Base-by-base conservation (phyloP, 2,888 invertebrate species). In the Agrenia bidenticulata region DNA sequence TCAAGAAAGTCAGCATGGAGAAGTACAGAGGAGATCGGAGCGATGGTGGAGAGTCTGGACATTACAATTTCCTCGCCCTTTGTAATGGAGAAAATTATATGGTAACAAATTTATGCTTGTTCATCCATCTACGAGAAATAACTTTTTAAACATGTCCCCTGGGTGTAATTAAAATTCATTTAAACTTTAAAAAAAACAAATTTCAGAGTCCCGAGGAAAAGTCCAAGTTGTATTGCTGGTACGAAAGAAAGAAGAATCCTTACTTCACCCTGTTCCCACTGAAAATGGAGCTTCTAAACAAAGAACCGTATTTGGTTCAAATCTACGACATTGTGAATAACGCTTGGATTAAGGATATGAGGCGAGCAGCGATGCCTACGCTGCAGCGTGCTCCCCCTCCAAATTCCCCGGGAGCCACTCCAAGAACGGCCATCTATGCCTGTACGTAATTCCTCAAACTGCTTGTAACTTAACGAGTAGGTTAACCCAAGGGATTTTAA, bases 341-440 rank as follows among this genome's bases (percentile, higher is more conserved):
- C 1, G 45, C 51, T 23, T 70, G 68, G 68, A 68, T 68, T 5
- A 63, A 58, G 32, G 70, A 72, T 32, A 63, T 72, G 66, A 67
- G 64, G 41, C 64, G 61, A 13, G 67, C 68, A 49, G 72, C 72
- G 23, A 72, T 70, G 70, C 72, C 72, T 0, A 74, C 73, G 15
- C 45, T 76, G 17, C 72, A 75, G 66, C 21, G 74, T 23, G 75
- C 76, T 1, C 76, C 71, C 11, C 63, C 67, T 7, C 65, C 67
- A 60, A 70, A 67, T 41, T 45, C 66, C 54, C 72, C 69, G 41
- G 69, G 69, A 15, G 67, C 67, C 17, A 72, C 76, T 26, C 74
- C 74, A n/a, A 57, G 76, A 61, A 75, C 75, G 2, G 76, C 76
- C 1, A 67, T 73, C 7, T 76, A 76, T 53, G 76, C 73, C 24